Percentiles rank a stretch among this genome's conserved stretches.
phyloP scores from a whole-genome alignment of 1,140 invertebrate genomes.

The Papilio machaon region DNA sequence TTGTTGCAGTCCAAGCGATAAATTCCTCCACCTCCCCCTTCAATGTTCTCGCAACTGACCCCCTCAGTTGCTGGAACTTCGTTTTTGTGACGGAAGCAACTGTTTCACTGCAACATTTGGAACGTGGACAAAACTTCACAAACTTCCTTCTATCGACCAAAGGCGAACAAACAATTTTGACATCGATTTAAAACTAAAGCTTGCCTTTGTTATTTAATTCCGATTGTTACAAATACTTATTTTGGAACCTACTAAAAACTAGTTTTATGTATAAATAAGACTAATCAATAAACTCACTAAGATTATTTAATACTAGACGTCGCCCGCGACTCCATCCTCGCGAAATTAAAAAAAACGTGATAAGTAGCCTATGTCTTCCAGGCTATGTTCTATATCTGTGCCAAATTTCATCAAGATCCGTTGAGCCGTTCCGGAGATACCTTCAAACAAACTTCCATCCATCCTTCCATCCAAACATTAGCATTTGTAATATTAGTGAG shows the following conservation, averaged over 20 bases:
- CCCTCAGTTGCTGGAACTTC: background rate
- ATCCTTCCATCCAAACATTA: too few species aligned
- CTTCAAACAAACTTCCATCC: too few species aligned
- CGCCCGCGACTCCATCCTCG: too few species aligned
- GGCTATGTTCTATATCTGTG: too few species aligned
- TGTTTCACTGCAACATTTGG: conserved; percentile 19
- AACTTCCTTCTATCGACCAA: conserved; percentile 1
- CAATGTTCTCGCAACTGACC: conserved; percentile 8
- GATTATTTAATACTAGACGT: too few species aligned
- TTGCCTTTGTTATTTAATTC: background rate
- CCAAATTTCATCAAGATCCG: too few species aligned
- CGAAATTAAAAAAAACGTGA: too few species aligned
- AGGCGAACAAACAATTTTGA: conserved; percentile 19
- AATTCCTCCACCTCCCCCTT: background rate
- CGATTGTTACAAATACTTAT: background rate
- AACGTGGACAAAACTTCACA: conserved; percentile 20
- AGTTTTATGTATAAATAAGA: too few species aligned
- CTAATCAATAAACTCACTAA: too few species aligned
- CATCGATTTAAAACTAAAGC: conserved; percentile 13
- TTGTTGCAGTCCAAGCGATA: conserved; percentile 12
- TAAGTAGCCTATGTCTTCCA: too few species aligned
- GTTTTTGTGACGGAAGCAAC: conserved; percentile 19
- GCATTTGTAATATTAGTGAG: too few species aligned
- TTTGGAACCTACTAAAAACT: background rate
- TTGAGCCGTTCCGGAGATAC: too few species aligned